Evolutionary conservation across 2,888 invertebrate genomes (phyloP).

Genomic region (Drosophila macrospina): DNA sequence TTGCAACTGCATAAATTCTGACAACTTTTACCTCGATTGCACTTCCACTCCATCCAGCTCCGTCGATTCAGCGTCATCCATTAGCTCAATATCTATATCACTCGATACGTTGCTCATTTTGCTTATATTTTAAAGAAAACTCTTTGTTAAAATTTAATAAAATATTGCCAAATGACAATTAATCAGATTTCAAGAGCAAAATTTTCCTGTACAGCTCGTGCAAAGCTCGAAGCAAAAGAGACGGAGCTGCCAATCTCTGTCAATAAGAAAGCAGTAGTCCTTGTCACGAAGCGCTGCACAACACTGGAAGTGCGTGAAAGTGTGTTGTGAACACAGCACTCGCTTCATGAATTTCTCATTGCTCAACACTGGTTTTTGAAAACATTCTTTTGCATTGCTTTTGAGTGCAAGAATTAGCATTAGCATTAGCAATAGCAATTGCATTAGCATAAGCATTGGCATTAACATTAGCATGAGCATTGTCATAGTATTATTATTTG

Average conservation of each 20-base stretch:
- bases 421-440: neutral
- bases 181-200: neutral
- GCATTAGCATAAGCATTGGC: neutral
- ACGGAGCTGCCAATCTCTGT: slow-evolving; percentile 15
- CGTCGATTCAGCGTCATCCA: neutral
- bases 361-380: neutral
- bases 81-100: neutral
- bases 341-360: too few relatives aligned
- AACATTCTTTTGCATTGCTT: neutral
- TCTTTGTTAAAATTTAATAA: neutral
- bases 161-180: neutral
- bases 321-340: too few relatives aligned
- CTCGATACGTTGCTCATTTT: slow-evolving; percentile 9
- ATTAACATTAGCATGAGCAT: too few relatives aligned
- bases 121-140: neutral
- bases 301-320: neutral
- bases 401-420: neutral
- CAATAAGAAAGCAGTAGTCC: neutral
- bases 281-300: neutral
- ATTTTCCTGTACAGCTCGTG: neutral
- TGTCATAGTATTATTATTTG: too few relatives aligned
- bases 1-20: too few relatives aligned
- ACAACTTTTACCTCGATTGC: slow-evolving; percentile 3
- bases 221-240: neutral
- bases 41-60: neutral